Base-by-base conservation (phyloP, 2,113 vertebrate species). In the Megalops atlanticus region DNA sequence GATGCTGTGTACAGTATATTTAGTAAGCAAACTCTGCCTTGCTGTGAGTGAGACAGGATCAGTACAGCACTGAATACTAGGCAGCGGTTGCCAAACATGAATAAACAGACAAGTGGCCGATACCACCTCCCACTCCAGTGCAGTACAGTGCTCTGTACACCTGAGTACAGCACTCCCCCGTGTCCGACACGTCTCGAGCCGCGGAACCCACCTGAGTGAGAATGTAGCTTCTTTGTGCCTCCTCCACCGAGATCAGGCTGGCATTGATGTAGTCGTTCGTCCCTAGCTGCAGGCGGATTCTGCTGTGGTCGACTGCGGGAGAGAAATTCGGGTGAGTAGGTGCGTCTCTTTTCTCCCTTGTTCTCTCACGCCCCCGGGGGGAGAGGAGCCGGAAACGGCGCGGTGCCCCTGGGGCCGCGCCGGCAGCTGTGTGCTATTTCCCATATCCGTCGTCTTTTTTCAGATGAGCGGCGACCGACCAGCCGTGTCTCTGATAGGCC, bases 251-350 rank as follows among this genome's bases (percentile, higher is more conserved):
- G 89, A 99, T 98, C 87, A 99, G 91, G 88, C 98, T 99, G 89
- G 97, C 97, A 68, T 99, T 99, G 74, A 99, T 97, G 87, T 99
- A 99, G 93, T 98, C 95, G 45, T 98, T 99, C 18, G 93, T 92
- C 82, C 95, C 96, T 81, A 96, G 94, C 90, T 97, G 96, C 72
- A 99, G 94, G 86, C 90, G 92, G 92, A 99, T 99, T 91, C 98
- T 96, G 92, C 98, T 99, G 90, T 99, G 98, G 92, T 99, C 98
- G 89, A 99, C 98, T 99, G 91, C 79, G 91, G 89, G 35, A 41
- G 39, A 82, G 74, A 78, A 35, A 5, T 31, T n/a, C 24, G 39
- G 52, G 76, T 74, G 33, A 52, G 83, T 10, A 77, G n/a, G n/a
- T n/a, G n/a, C n/a, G n/a, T n/a, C n/a, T n/a, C n/a, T n/a, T n/a